Conservation (phyloP, 2,113 vertebrate genomes). For the Xiphophorus maculatus region DNA sequence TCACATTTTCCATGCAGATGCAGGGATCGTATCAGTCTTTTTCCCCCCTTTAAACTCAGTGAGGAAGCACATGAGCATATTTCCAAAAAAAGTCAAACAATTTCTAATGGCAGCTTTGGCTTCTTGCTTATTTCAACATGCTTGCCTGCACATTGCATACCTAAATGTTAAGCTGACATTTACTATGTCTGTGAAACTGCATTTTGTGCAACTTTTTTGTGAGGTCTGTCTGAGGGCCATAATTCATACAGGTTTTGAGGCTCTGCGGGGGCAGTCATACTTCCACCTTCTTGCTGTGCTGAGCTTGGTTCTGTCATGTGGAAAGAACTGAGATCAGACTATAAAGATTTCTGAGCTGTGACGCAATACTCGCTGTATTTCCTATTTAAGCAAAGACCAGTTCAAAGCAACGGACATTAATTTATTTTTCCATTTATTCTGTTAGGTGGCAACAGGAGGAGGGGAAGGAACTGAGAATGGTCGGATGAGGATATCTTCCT, state of each 20-base stretch:
- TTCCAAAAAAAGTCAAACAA: conserved; percentile 26
- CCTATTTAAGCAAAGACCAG: neutral
- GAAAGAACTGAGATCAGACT: conserved; percentile 30
- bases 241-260: conserved; percentile 12
- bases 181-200: conserved; percentile 28
- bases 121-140: conserved; percentile 13
- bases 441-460: conserved; percentile 59
- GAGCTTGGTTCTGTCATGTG: conserved; percentile 26
- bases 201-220: conserved; percentile 18
- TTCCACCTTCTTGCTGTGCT: conserved; percentile 27
- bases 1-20: conserved; percentile 9
- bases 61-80: conserved; percentile 9
- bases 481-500: neutral
- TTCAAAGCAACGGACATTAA: conserved; percentile 1
- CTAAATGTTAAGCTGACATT: conserved; percentile 32
- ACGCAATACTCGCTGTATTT: conserved; percentile 3
- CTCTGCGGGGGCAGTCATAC: conserved; percentile 8
- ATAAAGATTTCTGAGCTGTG: conserved; percentile 5
- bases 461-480: conserved; percentile 45
- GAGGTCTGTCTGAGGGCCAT: neutral
- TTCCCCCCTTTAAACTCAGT: conserved; percentile 8
- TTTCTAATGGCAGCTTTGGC: conserved; percentile 16
- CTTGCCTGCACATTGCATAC: conserved; percentile 20
- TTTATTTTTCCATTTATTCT: conserved; percentile 22
- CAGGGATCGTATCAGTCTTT: conserved; percentile 4